These are phyloP conservation scores for Drosophila eohydei DNA, from an alignment of 2,888 invertebrate species.

Conservation along the genomic window DNA sequence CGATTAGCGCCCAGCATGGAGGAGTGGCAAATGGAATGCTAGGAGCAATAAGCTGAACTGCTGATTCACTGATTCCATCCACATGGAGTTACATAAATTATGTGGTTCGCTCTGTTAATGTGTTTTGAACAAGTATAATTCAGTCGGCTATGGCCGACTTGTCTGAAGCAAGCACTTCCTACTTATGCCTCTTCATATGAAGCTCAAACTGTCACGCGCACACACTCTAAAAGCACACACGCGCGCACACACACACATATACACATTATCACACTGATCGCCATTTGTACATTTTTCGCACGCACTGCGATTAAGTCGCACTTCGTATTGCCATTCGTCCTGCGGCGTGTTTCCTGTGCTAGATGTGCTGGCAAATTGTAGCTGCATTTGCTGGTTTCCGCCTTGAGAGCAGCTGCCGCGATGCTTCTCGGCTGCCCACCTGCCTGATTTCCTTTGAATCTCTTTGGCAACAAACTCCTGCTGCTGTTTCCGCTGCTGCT, in stretches of 20 bases:
- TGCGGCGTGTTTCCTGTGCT: background rate
- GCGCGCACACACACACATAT: background rate
- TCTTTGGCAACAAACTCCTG: background rate
- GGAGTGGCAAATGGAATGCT: too few relatives aligned
- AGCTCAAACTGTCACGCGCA: background rate
- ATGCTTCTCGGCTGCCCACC: conserved; percentile 14
- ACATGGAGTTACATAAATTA: background rate
- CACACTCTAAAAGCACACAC: background rate
- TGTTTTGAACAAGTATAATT: background rate
- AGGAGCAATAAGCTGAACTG: too few relatives aligned
- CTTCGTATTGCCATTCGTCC: background rate
- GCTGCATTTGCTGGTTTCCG: conserved; percentile 16
- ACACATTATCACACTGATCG: background rate
- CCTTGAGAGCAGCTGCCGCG: conserved; percentile 1
- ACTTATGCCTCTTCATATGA: conserved; percentile 6
- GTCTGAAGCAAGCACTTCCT: conserved; percentile 7
- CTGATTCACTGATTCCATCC: too few relatives aligned
- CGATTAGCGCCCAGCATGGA: too few relatives aligned
- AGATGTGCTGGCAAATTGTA: conserved; percentile 5
- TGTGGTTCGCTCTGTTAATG: background rate
- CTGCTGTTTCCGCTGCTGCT: background rate
- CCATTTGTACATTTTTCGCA: conserved; percentile 11
- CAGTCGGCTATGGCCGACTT: background rate
- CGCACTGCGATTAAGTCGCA: conserved; percentile 14
- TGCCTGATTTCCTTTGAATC: conserved; percentile 14